Evolutionary conservation across 1,140 invertebrate species (phyloP).

Genomic region (Periplaneta americana): DNA sequence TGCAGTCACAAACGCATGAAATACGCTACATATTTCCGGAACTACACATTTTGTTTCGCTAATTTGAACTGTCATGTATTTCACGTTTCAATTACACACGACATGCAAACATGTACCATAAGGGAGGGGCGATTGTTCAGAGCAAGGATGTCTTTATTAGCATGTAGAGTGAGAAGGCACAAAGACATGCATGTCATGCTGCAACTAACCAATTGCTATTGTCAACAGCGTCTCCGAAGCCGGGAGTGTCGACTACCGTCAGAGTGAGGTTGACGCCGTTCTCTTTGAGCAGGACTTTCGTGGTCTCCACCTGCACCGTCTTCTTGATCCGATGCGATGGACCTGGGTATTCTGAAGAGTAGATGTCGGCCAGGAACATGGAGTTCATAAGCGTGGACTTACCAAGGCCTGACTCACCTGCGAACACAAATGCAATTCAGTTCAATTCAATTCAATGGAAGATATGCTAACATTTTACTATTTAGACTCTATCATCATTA

Average conservation of each 20-base stretch:
- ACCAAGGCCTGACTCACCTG: conserved; percentile 92
- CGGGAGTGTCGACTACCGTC: conserved; percentile 94
- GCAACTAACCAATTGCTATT: conserved; percentile 80
- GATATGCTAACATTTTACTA: too few relatives aligned
- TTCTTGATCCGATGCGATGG: conserved; percentile 87
- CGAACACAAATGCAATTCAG: too few relatives aligned
- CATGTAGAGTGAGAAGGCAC: background rate
- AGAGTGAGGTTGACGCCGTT: conserved; percentile 89
- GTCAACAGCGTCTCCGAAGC: conserved; percentile 97
- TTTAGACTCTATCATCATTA: too few relatives aligned
- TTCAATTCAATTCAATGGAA: too few relatives aligned
- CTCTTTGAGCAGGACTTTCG: conserved; percentile 84
- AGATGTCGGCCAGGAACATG: conserved; percentile 97
- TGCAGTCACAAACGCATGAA: too few relatives aligned
- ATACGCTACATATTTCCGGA: too few relatives aligned
- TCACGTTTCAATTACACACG: too few relatives aligned
- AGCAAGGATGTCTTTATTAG: background rate
- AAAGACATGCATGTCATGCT: background rate
- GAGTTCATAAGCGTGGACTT: conserved; percentile 99
- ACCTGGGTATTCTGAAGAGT: conserved; percentile 83
- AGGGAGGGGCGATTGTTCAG: too few relatives aligned
- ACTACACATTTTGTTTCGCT: too few relatives aligned
- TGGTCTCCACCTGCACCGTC: conserved; percentile 89
- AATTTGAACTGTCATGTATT: too few relatives aligned
- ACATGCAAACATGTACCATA: too few relatives aligned